Conservation (phyloP, 2,888 invertebrate genomes). For the Pseudanteris insignis region DNA sequence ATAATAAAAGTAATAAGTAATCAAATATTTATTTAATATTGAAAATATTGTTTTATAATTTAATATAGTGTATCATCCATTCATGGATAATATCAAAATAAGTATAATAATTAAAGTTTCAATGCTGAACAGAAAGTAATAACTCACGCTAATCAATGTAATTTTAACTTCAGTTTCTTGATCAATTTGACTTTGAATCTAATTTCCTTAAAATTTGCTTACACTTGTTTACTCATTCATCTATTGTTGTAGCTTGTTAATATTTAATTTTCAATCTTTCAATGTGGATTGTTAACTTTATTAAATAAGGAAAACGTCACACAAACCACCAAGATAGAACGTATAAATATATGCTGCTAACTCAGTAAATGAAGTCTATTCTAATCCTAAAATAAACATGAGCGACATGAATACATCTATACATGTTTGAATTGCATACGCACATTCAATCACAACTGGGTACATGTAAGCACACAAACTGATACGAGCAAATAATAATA, state of each 20-base stretch:
- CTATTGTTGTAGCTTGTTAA: conserved; percentile 2
- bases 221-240: background rate
- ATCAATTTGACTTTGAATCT: too few species aligned
- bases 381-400: conserved; percentile 40
- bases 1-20: too few species aligned
- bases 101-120: too few species aligned
- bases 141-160: too few species aligned
- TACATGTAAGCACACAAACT: conserved; percentile 26
- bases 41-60: too few species aligned
- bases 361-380: conserved; percentile 35
- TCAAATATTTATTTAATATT: too few species aligned
- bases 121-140: too few species aligned
- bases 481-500: conserved; percentile 34
- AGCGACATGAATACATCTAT: conserved; percentile 33
- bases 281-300: conserved; percentile 1
- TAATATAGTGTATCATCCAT: too few species aligned
- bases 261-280: conserved; percentile 8
- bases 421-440: conserved; percentile 29
- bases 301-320: conserved; percentile 11
- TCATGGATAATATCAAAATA: too few species aligned
- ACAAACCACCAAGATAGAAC: conserved; percentile 18
- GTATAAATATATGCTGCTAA: conserved; percentile 32
- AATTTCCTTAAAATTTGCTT: too few species aligned
- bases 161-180: too few species aligned
- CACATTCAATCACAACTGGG: conserved; percentile 10